A percentile compares a stretch with the other conserved stretches of the same genome.
Evolutionary conservation across 2,888 invertebrate species (phyloP).

Genomic region (Amphipyra tragopoginis): DNA sequence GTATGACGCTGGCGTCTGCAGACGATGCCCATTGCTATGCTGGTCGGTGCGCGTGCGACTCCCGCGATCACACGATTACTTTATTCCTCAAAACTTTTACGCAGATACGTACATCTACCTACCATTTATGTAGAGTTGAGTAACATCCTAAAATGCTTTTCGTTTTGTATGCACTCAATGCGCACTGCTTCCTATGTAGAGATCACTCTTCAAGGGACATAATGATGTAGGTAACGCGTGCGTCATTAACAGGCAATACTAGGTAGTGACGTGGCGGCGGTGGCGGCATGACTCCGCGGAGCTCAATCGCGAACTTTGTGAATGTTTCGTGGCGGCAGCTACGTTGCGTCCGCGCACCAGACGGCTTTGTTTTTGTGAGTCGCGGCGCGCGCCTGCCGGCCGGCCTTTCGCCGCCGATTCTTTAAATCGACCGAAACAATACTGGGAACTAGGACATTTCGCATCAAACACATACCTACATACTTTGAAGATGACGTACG

Average conservation of each 20-base stretch:
- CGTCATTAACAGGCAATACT: slow-evolving; percentile 44
- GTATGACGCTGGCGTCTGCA: slow-evolving; percentile 84
- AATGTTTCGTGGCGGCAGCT: slow-evolving; percentile 63
- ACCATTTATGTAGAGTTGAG: slow-evolving; percentile 7
- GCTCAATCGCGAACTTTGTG: slow-evolving; percentile 58
- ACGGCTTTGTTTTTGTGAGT: slow-evolving; percentile 84
- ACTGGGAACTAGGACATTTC: slow-evolving; percentile 83
- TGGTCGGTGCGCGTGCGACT: slow-evolving; percentile 59
- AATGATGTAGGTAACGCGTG: slow-evolving; percentile 40
- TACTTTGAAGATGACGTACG: slow-evolving; percentile 57
- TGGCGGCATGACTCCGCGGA: slow-evolving; percentile 56
- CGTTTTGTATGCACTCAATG: slow-evolving; percentile 6
- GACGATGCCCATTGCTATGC: slow-evolving; percentile 83
- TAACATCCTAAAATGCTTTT: slow-evolving; percentile 13
- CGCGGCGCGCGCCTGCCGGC: slow-evolving; percentile 80
- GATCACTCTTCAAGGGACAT: slow-evolving; percentile 13
- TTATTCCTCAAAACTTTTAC: slow-evolving; percentile 71
- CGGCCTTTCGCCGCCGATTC: slow-evolving; percentile 75
- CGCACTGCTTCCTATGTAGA: slow-evolving; percentile 1
- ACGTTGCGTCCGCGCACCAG: slow-evolving; percentile 73
- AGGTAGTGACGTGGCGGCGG: slow-evolving; percentile 44
- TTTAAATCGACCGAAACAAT: slow-evolving; percentile 79
- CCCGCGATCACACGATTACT: slow-evolving; percentile 80
- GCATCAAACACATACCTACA: slow-evolving; percentile 64
- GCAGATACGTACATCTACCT: slow-evolving; percentile 16